These are phyloP conservation scores for Petrocephalus sullivani DNA, from an alignment of 2,797 vertebrate species.

Conservation along the genomic window DNA sequence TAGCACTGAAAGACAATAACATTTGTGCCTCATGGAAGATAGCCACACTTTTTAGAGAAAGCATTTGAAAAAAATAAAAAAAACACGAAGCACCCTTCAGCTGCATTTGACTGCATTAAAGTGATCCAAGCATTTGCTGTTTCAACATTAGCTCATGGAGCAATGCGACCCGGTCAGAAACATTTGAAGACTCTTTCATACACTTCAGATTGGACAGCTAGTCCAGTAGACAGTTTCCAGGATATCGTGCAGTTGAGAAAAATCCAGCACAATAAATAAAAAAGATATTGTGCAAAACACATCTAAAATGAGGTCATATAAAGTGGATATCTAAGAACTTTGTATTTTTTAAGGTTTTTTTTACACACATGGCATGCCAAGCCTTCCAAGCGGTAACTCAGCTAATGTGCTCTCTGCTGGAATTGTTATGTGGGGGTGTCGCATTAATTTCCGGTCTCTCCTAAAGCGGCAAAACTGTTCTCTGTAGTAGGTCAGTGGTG, in stretches of 20 bases:
- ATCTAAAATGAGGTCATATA: background rate
- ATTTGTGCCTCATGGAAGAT: background rate
- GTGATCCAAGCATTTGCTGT: constrained; percentile 65
- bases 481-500: background rate
- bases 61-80: constrained; percentile 43
- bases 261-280: background rate
- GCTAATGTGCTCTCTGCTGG: background rate
- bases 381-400: background rate
- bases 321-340: background rate
- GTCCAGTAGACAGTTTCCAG: constrained; percentile 16
- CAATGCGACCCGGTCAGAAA: constrained; percentile 60
- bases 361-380: background rate
- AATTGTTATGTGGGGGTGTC: constrained; percentile 24
- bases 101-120: constrained; percentile 52
- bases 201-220: constrained; percentile 33
- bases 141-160: constrained; percentile 49
- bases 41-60: constrained; percentile 54
- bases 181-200: constrained; percentile 60
- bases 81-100: constrained; percentile 53
- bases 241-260: constrained; percentile 5
- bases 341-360: background rate
- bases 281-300: background rate
- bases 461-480: background rate
- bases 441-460: background rate
- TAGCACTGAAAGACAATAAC: background rate